phyloP scores from a whole-genome alignment of 2,888 invertebrate species.

The Philonicus albiceps region DNA sequence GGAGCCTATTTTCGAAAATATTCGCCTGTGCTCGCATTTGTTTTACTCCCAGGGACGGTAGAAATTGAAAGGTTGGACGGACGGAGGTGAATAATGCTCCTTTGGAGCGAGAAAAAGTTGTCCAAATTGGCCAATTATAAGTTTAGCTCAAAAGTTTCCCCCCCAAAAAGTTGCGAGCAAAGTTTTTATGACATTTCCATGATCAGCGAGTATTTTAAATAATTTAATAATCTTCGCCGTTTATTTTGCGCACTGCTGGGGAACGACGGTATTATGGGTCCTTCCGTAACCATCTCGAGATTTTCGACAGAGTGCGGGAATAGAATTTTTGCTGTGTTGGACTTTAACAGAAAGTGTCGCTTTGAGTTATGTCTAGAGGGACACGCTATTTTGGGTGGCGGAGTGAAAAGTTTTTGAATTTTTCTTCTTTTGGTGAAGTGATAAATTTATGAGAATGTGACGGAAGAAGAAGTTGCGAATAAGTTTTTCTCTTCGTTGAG shows the following conservation, averaged over 20 bases:
- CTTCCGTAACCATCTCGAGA: not conserved
- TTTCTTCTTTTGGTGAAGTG: not conserved
- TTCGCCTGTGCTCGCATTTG: not conserved
- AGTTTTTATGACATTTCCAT: slow-evolving; percentile 35
- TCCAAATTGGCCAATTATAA: slow-evolving; percentile 30
- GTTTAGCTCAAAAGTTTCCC: slow-evolving; percentile 8
- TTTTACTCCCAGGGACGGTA: not conserved
- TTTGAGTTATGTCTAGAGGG: not conserved
- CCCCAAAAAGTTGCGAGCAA: not conserved
- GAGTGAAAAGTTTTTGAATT: not conserved
- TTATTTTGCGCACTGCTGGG: not conserved
- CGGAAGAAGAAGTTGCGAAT: not conserved
- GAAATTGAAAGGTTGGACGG: not conserved
- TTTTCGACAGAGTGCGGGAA: not conserved
- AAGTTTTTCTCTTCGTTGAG: not conserved
- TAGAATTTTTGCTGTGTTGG: not conserved
- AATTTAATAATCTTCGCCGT: not conserved
- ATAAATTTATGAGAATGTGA: not conserved
- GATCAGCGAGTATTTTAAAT: slow-evolving; percentile 25
- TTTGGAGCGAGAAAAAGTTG: slow-evolving; percentile 1
- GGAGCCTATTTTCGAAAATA: not conserved
- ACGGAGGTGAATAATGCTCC: slow-evolving; percentile 12
- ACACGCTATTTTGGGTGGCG: not conserved
- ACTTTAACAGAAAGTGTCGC: not conserved
- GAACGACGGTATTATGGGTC: not conserved